Base-by-base conservation (phyloP, 1,140 invertebrate genomes). In the Rhopalosiphum maidis region DNA sequence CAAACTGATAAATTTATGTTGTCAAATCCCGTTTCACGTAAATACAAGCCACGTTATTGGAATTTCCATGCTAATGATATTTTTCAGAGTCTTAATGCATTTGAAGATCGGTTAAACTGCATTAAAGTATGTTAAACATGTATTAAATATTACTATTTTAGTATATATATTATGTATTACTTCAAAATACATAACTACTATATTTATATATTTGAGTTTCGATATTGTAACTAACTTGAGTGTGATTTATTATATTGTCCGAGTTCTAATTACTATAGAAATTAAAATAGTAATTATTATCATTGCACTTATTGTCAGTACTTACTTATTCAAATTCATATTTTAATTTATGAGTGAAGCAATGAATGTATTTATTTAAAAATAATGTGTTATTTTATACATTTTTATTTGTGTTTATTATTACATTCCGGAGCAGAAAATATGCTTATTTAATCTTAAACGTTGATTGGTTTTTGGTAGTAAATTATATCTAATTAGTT, bases 61-160 rank as follows among this genome's bases (percentile, higher is more conserved):
- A 96, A 96, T 83, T 98, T 98, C 95, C 96, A 97, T 94, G 96
- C 96, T 55, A 96, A 97, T 93, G 96, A 96, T 15, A 96, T 98
- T 37, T 98, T 98, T 95, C 96, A 96, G 95, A 95, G 97, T 60
- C 96, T 97, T 94, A 96, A 97, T 94, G 95, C 96, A 89, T 98
- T 97, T 95, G 95, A 97, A 94, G 96, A 97, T 82, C 95, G 97
- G 91, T 95, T 97, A 30, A 94, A 95, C 91, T 95, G 95, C 83
- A 95, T 96, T 83, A 95, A 95, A 95, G 96, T 96, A 94, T 94
- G 94, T 94, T 85, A 86, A 11, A 77, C 18, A 77, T 77, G 5
- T n/a, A 77, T n/a, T 77, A 77, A 4, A 77, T n/a, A 77, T 23
- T 54, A 23, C 0, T 0, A 23, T 54, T 23, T 54, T 23, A 23